Base-by-base conservation (phyloP, 2,888 invertebrate genomes). In the Thecocarcelia acutangulata region DNA sequence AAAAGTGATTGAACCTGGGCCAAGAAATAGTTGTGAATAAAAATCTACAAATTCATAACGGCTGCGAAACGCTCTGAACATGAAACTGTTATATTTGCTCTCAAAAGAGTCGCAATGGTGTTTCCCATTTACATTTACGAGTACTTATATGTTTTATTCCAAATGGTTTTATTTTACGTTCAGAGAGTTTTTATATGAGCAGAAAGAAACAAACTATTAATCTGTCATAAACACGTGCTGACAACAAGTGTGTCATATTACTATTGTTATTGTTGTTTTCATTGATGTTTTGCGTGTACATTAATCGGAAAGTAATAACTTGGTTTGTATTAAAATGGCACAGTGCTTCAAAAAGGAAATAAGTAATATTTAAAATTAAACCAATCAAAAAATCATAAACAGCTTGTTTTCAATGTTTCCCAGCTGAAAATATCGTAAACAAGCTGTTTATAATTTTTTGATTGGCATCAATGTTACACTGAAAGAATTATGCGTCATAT, bases 201-300 rank as follows among this genome's bases (percentile, higher is more conserved):
- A 21, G 15, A 63, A 54, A 69, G 52, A 11, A 19, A 42, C 19
- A 46, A 64, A 42, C 0, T 17, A 42, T 70, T 44, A 59, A 37
- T 72, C 46, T 81, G 74, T 64, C 77, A 69, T 74, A 59, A 70
- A 61, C 82, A 82, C 82, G 82, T 82, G 82, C 78, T 82, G 73
- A 69, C 82, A 82, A 82, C 82, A 82, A 82, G 82, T 82, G 78
- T 82, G 70, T 56, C 28, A 28, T 50, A 59, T 66, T 48, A 12
- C 15, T 69, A 28, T 46, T 63, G 42, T 44, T 75, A 11, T 59
- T 50, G 37, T 37, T 72, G 33, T 58, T 37, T 19, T 50, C 33
- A 37, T 6, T 68, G 42, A 44, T 46, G 61, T 44, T 50, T 54
- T 37, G n/a, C n/a, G 33, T n/a, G 54, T 66, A 78, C 17, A 74